phyloP scores from a whole-genome alignment of 2,888 invertebrate genomes.

The Litoditis marina region DNA sequence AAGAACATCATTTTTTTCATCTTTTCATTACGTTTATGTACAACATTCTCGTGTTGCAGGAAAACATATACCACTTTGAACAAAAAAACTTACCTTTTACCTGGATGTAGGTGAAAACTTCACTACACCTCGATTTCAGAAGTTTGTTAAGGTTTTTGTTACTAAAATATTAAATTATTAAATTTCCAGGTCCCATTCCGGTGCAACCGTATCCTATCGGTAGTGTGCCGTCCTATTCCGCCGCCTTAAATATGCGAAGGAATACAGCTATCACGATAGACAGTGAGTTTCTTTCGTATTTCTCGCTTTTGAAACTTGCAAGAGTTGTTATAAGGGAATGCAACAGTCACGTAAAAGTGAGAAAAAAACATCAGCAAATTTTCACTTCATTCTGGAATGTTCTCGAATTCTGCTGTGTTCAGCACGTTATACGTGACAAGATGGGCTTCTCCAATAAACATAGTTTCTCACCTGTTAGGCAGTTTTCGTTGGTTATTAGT shows the following conservation, averaged over 20 bases:
- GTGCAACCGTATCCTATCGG: slow-evolving; percentile 10
- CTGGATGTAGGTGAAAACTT: no score
- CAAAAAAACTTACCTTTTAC: background rate
- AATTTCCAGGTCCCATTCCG: slow-evolving; percentile 15
- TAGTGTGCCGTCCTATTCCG: slow-evolving; percentile 9
- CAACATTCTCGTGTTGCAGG: background rate
- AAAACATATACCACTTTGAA: background rate
- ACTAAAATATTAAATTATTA: background rate
- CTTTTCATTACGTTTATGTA: background rate
- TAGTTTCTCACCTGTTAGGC: no score
- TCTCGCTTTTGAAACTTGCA: no score
- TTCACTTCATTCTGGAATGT: no score
- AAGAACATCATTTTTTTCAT: background rate
- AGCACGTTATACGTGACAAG: no score
- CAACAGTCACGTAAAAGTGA: no score
- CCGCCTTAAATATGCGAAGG: slow-evolving; percentile 14
- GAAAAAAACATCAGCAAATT: no score
- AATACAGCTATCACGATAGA: slow-evolving; percentile 17
- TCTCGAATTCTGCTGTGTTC: no score
- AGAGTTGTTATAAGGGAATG: no score
- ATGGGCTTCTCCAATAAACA: no score
- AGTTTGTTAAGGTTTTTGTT: background rate
- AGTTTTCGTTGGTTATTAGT: no score
- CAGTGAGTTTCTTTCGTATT: slow-evolving; percentile 13
- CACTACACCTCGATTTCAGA: no score